A percentile compares a stretch with the other conserved stretches of the same genome.
phyloP scores from a whole-genome alignment of 2,797 vertebrate genomes.

The Knipowitschia caucasica region DNA sequence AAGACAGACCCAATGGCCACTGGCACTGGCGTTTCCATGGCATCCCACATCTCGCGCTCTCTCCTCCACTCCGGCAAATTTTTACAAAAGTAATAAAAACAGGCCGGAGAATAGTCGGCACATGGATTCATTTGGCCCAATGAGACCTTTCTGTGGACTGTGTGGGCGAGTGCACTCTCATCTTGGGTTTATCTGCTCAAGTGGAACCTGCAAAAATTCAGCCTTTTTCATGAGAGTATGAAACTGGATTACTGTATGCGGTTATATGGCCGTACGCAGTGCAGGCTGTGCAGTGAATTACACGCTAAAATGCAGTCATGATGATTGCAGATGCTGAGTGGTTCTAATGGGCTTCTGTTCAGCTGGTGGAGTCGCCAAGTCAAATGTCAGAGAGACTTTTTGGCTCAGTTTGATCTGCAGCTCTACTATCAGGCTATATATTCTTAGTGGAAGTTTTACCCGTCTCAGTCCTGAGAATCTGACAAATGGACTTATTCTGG shows the following conservation, averaged over 20 bases:
- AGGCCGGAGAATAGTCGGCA: slow-evolving; percentile 5
- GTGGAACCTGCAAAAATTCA: not conserved
- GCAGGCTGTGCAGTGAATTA: not conserved
- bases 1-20: slow-evolving; percentile 62
- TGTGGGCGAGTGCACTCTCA: slow-evolving; percentile 10
- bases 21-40: slow-evolving; percentile 63
- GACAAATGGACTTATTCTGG: too few relatives aligned
- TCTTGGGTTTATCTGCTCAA: slow-evolving; percentile 4
- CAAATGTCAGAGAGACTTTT: not conserved
- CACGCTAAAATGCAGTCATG: not conserved
- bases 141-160: slow-evolving; percentile 1
- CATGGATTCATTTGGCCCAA: slow-evolving; percentile 4
- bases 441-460: too few relatives aligned
- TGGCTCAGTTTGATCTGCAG: not conserved
- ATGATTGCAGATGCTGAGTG: not conserved
- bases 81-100: slow-evolving; percentile 8
- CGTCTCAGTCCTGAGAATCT: too few relatives aligned
- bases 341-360: not conserved
- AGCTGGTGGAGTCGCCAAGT: not conserved
- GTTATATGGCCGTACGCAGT: not conserved
- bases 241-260: not conserved
- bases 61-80: slow-evolving; percentile 24
- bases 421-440: not conserved
- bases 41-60: slow-evolving; percentile 41
- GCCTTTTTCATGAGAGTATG: not conserved